Percentiles rank a stretch among this genome's conserved stretches.
phyloP scores from a whole-genome alignment of 2,888 invertebrate species.

The Andrena praecox region DNA sequence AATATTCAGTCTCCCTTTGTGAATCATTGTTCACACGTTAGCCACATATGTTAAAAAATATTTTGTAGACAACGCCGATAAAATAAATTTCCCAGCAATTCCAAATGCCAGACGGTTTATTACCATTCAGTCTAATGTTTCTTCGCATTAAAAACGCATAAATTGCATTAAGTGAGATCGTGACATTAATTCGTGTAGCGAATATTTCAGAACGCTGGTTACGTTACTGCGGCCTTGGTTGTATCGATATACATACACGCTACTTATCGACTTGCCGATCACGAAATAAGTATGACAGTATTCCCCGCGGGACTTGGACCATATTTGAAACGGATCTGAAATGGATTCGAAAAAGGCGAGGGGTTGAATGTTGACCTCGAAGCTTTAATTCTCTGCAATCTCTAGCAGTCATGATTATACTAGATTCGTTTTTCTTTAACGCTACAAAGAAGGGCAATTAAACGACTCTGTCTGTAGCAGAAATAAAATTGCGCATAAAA shows the following conservation, averaged over 20 bases:
- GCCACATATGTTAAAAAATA: neutral
- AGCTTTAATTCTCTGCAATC: neutral
- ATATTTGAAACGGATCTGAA: neutral
- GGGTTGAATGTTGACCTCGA: neutral
- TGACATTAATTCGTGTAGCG: neutral
- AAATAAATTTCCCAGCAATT: neutral
- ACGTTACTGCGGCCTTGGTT: neutral
- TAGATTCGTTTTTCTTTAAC: too few relatives aligned
- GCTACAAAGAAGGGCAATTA: too few relatives aligned
- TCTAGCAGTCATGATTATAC: neutral
- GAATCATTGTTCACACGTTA: too few relatives aligned
- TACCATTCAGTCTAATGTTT: neutral
- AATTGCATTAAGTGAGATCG: neutral
- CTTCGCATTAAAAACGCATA: neutral
- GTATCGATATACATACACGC: constrained; percentile 1
- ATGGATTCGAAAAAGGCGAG: neutral
- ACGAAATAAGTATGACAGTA: neutral
- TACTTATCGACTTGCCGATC: constrained; percentile 1
- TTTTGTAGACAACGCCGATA: neutral
- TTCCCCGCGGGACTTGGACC: neutral
- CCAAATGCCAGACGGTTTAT: neutral
- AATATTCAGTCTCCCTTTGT: too few relatives aligned
- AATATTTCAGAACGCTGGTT: neutral
- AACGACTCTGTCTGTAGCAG: too few relatives aligned
- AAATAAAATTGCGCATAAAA: too few relatives aligned